Base-by-base conservation (phyloP, 2,797 vertebrate species). In the Pogonophryne albipinna region DNA sequence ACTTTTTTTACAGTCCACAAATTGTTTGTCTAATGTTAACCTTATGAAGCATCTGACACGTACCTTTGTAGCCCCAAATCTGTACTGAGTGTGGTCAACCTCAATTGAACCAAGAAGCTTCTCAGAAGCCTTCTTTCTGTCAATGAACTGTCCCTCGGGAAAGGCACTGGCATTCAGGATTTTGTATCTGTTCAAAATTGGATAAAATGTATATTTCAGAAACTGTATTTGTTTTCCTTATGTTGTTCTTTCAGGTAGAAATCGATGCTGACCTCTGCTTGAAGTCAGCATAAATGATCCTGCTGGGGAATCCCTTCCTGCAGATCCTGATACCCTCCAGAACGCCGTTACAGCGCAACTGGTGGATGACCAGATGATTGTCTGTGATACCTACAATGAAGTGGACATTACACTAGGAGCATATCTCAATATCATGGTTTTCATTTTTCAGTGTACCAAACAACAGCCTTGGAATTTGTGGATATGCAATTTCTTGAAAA, bases 11-110 rank as follows among this genome's bases (percentile, higher is more conserved):
- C 20, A 20, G 20, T 20, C 20, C 20, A 27, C 23, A 3, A 27
- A 27, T 27, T 27, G 27, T 27, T 27, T 27, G 27, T 27, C 27
- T 27, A 27, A 27, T 27, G 31, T 11, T 66, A 10, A 46, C 11
- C 14, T 14, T 19, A 0, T 7, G 17, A 62, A 15, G 10, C 31
- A 23, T 31, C 23, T 10, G 9, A 46, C 13, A 49, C 42, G n/a
- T 62, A 97, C 96, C 95, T 97, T 97, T n/a, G 96, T 97, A 56
- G 96, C 90, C 0, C 96, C 96, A 85, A 97, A 96, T 75, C 91
- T 95, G 84, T 97, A 97, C 82, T 97, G 95, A 10, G 92, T 96
- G 77, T 96, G 96, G 50, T 97, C 96, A 44, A 97, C 10, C 61
- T 97, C 95, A 0, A 97, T 96, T 0, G 96, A 97, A 0, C 89